Base-by-base conservation (phyloP, 2,888 invertebrate species). In the Microctonus aethiopoides region DNA sequence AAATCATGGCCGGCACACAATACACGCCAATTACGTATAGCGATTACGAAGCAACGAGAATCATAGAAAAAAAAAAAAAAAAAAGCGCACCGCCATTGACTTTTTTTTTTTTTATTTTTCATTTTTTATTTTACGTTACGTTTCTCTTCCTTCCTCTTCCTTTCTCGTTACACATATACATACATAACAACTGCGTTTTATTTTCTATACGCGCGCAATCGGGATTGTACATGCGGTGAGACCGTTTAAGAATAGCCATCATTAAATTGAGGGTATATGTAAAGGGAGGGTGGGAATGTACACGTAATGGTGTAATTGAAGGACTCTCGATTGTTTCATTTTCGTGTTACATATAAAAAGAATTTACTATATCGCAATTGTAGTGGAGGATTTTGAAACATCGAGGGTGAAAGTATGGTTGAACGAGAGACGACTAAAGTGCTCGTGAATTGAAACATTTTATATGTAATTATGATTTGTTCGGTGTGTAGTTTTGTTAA, bases 11-110 rank as follows among this genome's bases (percentile, higher is more conserved):
- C 16, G 46, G 62, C 66, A 74, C 74, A 79, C 77, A 79, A 79
- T 77, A 72, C 75, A 68, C 69, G 71, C 68, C 75, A 77, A 78
- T 79, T 77, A 76, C 75, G 75, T 75, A n/a, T 74, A 74, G 65
- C 74, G 76, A 79, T 79, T 76, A 77, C 79, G 68, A 77, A 72
- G 32, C 20, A n/a, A 34, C 32, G 34, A 10, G n/a, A 32, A 34
- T 57, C 32, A 32, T 57, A 26, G 26, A n/a, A 5, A 2, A 26
- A 24, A 29, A 26, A 29, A 56, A 29, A 29, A 56, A 11, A 56
- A 56, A 56, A 56, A 54, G n/a, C 10, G n/a, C 4, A 24, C 13
- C 10, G 11, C 26, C 1, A 26, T 3, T 26, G 24, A 22, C 24
- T 26, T 13, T 54, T 41, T 10, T 54, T 41, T 10, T 41, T 3